Conservation (phyloP, 2,113 vertebrate species). For the Trochalopteron elliotii region DNA sequence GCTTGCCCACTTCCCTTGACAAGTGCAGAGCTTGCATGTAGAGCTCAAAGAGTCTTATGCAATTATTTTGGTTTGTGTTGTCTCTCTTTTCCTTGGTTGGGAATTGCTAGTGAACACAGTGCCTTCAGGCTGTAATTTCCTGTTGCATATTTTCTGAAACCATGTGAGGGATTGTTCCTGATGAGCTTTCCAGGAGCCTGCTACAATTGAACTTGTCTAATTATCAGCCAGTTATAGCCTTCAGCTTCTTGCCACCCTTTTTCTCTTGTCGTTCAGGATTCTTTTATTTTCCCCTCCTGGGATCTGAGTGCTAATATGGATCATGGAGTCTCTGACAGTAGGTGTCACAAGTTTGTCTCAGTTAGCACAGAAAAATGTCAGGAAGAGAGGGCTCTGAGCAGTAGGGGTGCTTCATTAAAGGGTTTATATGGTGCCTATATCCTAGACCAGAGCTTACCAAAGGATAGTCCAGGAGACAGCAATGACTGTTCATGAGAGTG, state of each 20-base stretch:
- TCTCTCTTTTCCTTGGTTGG: neutral
- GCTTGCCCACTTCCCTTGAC: neutral
- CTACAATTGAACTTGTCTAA: slow-evolving; percentile 36
- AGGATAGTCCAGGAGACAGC: neutral
- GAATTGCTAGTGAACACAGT: slow-evolving; percentile 31
- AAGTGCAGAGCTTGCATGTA: neutral
- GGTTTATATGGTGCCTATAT: neutral
- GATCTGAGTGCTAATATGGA: neutral
- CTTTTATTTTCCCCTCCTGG: neutral
- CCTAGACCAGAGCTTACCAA: neutral
- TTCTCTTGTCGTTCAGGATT: neutral
- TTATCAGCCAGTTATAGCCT: slow-evolving; percentile 15
- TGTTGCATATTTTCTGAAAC: slow-evolving; percentile 58
- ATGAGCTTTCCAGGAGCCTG: slow-evolving; percentile 45
- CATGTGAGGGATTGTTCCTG: slow-evolving; percentile 17
- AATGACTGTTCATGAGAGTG: rapidly evolving
- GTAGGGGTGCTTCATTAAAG: neutral
- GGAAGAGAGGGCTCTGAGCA: neutral
- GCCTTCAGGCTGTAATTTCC: slow-evolving; percentile 55
- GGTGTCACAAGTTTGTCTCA: neutral
- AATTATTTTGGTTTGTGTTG: slow-evolving; percentile 30
- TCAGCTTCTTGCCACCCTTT: slow-evolving; percentile 24
- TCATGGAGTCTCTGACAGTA: neutral
- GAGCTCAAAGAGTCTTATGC: slow-evolving; percentile 1
- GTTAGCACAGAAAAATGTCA: neutral